A percentile compares a stretch with the other conserved stretches of the same genome.
Evolutionary conservation across 2,113 vertebrate genomes (phyloP).

Genomic region (Eulacestoma nigropectus): DNA sequence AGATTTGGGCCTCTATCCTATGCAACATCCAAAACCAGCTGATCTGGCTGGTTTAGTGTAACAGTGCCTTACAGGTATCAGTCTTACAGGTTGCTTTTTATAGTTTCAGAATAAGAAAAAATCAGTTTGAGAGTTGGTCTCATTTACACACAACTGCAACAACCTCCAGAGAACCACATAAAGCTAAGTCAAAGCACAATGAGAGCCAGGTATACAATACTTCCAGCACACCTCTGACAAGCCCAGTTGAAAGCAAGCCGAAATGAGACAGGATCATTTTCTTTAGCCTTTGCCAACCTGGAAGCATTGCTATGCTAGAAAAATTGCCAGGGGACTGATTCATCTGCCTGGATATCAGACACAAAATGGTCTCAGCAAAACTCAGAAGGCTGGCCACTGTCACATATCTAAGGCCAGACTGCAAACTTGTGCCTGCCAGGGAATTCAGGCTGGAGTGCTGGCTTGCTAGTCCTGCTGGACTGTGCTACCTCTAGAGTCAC

Average conservation of each 20-base stretch:
- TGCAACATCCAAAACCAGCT: neutral
- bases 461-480: neutral
- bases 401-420: neutral
- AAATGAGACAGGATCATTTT: neutral
- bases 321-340: neutral
- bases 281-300: neutral
- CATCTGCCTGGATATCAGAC: neutral
- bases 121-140: neutral
- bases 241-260: neutral
- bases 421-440: neutral
- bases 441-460: neutral
- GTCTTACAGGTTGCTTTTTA: neutral
- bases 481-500: neutral
- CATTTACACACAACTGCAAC: neutral
- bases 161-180: neutral
- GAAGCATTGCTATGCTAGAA: neutral
- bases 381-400: neutral
- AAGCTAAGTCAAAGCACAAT: rapidly evolving
- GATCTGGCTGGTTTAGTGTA: neutral
- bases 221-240: neutral
- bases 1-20: neutral
- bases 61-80: neutral
- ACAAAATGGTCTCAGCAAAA: neutral
- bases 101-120: neutral
- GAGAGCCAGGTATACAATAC: neutral